Evolutionary conservation across 2,888 invertebrate genomes (phyloP).

Genomic region (Xestia rhomboidea): DNA sequence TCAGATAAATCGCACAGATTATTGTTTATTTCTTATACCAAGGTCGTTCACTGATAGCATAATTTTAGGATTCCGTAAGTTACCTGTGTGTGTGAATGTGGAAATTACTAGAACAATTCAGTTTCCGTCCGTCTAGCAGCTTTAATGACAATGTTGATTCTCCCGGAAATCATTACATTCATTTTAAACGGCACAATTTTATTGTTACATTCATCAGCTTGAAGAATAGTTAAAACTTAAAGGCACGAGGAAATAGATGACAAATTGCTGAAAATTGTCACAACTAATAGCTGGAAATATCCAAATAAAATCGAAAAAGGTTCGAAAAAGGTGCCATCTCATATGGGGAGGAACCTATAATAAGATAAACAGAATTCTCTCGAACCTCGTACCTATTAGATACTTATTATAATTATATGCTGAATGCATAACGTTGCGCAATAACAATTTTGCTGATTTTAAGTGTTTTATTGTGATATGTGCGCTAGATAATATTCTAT

Average conservation of each 20-base stretch:
- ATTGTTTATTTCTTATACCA: background rate
- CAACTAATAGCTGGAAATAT: background rate
- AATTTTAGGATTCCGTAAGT: slow-evolving; percentile 13
- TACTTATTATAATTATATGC: background rate
- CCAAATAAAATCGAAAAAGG: background rate
- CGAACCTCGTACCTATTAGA: too few species aligned
- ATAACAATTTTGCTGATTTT: slow-evolving; percentile 8
- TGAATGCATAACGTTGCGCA: slow-evolving; percentile 13
- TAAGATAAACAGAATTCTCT: background rate
- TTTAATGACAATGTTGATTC: slow-evolving; percentile 14
- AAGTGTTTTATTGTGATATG: slow-evolving; percentile 16
- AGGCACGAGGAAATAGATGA: background rate
- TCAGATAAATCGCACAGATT: background rate
- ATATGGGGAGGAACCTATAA: background rate
- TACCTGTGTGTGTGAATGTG: background rate
- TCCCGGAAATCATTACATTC: slow-evolving; percentile 21
- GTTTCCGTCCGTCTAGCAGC: background rate
- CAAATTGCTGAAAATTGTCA: background rate
- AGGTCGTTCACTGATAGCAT: slow-evolving; percentile 4
- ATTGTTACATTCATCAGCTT: slow-evolving; percentile 9
- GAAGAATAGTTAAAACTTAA: background rate
- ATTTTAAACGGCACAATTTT: slow-evolving; percentile 19
- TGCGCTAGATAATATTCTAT: slow-evolving; percentile 8
- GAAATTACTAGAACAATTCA: slow-evolving; percentile 6
- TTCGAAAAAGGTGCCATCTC: background rate